Evolutionary conservation across 2,888 invertebrate species (phyloP), one percentile per base, ranked within the genome.

Genomic region (Blera fallax): DNA sequence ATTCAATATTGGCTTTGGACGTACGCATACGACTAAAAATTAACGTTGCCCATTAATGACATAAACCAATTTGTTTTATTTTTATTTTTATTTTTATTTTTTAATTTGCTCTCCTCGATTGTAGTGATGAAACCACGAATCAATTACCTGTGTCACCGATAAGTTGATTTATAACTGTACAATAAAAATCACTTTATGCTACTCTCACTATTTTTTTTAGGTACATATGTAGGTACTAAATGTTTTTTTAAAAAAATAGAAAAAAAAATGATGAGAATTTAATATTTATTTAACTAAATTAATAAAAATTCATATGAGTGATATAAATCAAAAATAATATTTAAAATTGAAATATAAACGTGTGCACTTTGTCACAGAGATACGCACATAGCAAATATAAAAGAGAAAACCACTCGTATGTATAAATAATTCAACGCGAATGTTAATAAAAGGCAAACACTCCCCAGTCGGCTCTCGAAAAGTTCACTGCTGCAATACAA

Each of bases 81-180:
- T 24, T 24, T 24, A n/a, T n/a, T n/a, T n/a, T n/a, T n/a, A n/a
- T n/a, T 24, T 43, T 27, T 62, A 7, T 18, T 52, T 40, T 69
- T 56, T 56, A 56, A 54, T 54, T 54, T 43, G 43, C 40, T 56
- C 43, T 5, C 8, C 8, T n/a, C 3, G 11, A 32, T 72, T 60
- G 24, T 21, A 11, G 58, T 16, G 58, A 60, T 72, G 72, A 72
- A 58, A 72, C 34, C 48, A 48, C 34, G 10, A 58, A 48, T 72
- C 60, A 72, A 60, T 60, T 72, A 34, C 43, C 56, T 21, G 34
- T 45, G 48, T 58, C 24, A 45, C 72, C 48, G 24, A 58, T 60
- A 27, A 16, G 21, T 72, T 34, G 34, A 70, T 45, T 72, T 48
- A 58, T 72, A n/a, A 58, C 34, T 24, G n/a, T 14, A 21, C 32